These are phyloP conservation scores for Scrobipalpa costella DNA, from an alignment of 2,888 invertebrate species.

Conservation along the genomic window DNA sequence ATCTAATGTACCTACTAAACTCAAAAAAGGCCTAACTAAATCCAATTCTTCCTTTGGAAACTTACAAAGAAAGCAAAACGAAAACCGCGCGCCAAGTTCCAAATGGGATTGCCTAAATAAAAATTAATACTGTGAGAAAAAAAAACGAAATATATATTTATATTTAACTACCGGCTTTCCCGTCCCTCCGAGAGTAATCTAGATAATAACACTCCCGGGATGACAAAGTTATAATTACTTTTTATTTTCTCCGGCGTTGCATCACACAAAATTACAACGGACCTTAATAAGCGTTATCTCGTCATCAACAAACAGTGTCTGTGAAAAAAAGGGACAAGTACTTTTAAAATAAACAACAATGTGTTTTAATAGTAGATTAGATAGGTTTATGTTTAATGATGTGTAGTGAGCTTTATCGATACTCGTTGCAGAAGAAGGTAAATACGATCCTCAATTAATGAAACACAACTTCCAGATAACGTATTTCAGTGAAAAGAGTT, in stretches of 20 bases:
- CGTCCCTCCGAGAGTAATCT: slow-evolving; percentile 42
- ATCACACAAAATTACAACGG: slow-evolving; percentile 44
- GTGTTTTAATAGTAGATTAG: not conserved
- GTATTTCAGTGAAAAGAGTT: not conserved
- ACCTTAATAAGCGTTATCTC: slow-evolving; percentile 27
- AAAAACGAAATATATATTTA: slow-evolving; percentile 43
- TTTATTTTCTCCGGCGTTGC: slow-evolving; percentile 53
- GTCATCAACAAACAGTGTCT: slow-evolving; percentile 24
- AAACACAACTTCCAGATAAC: not conserved
- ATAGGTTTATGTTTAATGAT: not conserved
- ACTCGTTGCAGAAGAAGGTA: not conserved
- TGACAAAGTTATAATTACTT: slow-evolving; percentile 67
- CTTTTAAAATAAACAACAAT: not conserved
- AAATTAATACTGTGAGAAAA: slow-evolving; percentile 37
- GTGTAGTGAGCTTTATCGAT: not conserved
- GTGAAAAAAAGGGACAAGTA: not conserved
- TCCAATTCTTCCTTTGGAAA: not conserved
- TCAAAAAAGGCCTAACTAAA: not conserved
- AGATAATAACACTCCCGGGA: slow-evolving; percentile 51
- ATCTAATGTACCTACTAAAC: too few species aligned
- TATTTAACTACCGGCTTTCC: slow-evolving; percentile 43
- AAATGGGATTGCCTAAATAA: slow-evolving; percentile 25
- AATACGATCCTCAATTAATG: not conserved
- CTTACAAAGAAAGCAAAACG: not conserved
- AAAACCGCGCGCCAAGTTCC: slow-evolving; percentile 18